Evolutionary conservation across 2,888 invertebrate species (phyloP), one percentile per base, ranked within the genome.

Genomic region (Calliphora vomitoria): DNA sequence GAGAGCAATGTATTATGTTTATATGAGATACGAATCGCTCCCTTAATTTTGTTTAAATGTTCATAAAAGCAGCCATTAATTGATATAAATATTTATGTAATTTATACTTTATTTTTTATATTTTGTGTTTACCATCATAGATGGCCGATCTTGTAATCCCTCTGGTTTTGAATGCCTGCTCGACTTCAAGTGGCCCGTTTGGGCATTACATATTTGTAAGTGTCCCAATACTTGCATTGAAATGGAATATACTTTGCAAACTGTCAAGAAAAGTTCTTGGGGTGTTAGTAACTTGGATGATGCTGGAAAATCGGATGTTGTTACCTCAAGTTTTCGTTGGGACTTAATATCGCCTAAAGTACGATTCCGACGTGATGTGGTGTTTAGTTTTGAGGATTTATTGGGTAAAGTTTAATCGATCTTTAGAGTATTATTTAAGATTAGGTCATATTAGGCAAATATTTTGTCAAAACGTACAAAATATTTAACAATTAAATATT

Each of bases 331-430:
- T 18, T 95, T 95, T 88, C 93, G 95, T 5, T 95, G 95, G 94
- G 95, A 95, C 68, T 89, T 95, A 3, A 91, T 94, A 64, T 94
- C 94, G 8, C 95, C 95, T 1, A 95, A 94, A 41, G 94, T 95
- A 5, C 94, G 95, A 81, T 94, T 94, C 87, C 93, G 94, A n/a
- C 92, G 95, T 31, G 95, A 95, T 91, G 94, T 95, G 6, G 92
- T 95, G 1, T 95, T 95, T 89, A 94, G 95, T 68, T 95, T 95
- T 89, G 95, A 95, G 88, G 95, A 95, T 93, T 93, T 95, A 85
- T 92, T 95, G 66, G 95, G 95, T 95, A 90, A 90, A 79, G n/a
- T 44, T 15, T 44, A 38, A 11, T 10, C 0, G 35, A 35, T 35
- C 5, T 25, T 35, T 35, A 35, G 35, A 4, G 4, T 35, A 35